phyloP scores from a whole-genome alignment of 2,113 vertebrate genomes.

The Stomatorhinus ivindoensis region DNA sequence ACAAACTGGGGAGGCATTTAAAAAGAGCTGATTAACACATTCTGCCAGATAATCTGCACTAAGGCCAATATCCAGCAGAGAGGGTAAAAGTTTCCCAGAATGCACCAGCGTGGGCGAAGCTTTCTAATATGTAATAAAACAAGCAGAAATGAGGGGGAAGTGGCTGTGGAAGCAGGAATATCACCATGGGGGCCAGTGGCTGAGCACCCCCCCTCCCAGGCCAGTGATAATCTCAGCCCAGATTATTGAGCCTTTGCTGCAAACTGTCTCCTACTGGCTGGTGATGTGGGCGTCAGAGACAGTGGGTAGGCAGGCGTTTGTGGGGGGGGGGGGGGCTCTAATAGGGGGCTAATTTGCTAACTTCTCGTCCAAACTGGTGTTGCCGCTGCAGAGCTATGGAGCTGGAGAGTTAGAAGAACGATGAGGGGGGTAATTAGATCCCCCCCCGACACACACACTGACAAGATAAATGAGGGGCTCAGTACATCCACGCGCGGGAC shows the following conservation, averaged over 20 bases:
- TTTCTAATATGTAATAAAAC: background rate
- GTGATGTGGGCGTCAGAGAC: background rate
- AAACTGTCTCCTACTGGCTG: conserved; percentile 9
- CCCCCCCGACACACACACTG: conserved; percentile 46
- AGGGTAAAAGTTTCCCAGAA: background rate
- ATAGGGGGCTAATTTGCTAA: conserved; percentile 77
- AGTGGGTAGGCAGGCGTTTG: background rate
- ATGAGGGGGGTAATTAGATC: conserved; percentile 77
- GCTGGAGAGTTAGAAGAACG: conserved; percentile 75
- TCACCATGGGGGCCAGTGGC: background rate
- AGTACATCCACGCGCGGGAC: conserved; percentile 80
- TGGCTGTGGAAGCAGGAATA: background rate
- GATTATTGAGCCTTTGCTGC: conserved; percentile 44
- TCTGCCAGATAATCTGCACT: background rate
- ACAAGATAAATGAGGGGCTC: conserved; percentile 97
- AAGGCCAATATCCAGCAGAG: background rate
- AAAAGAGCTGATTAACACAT: background rate
- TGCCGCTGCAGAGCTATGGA: conserved; percentile 70
- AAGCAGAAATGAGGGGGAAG: background rate
- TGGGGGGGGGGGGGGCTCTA: conserved; percentile 49
- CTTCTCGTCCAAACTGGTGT: conserved; percentile 64
- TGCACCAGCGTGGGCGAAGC: background rate
- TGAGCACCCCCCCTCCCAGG: background rate
- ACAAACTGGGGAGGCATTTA: background rate
- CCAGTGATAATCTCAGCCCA: conserved; percentile 23